Base-by-base conservation (phyloP, 2,888 invertebrate species). In the Calephelis perditalis region DNA sequence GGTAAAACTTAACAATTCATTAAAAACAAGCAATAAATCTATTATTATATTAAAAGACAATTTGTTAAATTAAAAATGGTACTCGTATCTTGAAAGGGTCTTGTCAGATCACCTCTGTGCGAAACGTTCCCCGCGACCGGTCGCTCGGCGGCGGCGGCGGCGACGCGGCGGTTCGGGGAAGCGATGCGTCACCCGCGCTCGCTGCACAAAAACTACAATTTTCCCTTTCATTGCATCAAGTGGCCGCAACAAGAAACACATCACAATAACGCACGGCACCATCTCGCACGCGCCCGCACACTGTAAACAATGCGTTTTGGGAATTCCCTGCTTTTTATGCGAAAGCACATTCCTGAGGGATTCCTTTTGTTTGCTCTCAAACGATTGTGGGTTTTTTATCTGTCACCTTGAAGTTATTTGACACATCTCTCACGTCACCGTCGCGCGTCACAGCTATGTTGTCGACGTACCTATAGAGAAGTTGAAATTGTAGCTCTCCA, bases 281-380 rank as follows among this genome's bases (percentile, higher is more conserved):
- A 73, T 73, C 78, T 72, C 78, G 74, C 75, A 74, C 74, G 73
- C 71, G 74, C 63, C 67, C 69, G 73, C 71, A 72, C 76, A 75
- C 70, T 77, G 89, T 90, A 89, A 89, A 90, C 89, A 89, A 86
- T 82, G 77, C 82, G 79, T 87, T 89, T 89, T 75, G 89, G 89
- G 88, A 86, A 84, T 82, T 82, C 89, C 89, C 88, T 79, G 76
- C 70, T 86, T 88, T 87, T 86, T 86, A 81, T 82, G 76, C 81
- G 76, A 79, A 78, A 79, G 78, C 82, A 76, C 88, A 89, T 89
- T 89, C 88, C 84, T 86, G 72, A 84, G 89, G 89, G 86, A 90
- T 86, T 82, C 89, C 89, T 89, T 89, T 89, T 90, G 88, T 90
- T 89, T 89, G 85, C 78, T 74, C 76, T 79, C 78, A 79, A 77